Percentiles rank a stretch among this genome's conserved stretches.
Conservation (phyloP, 2,888 invertebrate genomes). For the Tholera decimalis region DNA sequence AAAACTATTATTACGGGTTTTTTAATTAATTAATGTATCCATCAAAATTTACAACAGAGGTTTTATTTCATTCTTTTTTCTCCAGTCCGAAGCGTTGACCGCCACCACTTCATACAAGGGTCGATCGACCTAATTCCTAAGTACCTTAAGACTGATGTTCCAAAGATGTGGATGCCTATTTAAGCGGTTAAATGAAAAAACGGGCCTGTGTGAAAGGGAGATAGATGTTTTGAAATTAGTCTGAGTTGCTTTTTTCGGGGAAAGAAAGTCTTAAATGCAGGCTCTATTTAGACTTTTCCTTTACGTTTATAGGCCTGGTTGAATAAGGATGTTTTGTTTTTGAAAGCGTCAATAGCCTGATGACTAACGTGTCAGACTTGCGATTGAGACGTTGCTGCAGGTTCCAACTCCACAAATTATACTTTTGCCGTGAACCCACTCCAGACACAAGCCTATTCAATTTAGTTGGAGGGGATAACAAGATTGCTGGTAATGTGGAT, state of each 20-base stretch:
- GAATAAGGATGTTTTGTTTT: too few relatives aligned
- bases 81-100: constrained; percentile 39
- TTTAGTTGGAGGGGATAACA: too few relatives aligned
- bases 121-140: constrained; percentile 60
- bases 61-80: constrained; percentile 16
- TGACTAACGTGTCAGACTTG: too few relatives aligned
- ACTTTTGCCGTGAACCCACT: too few relatives aligned
- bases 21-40: too few relatives aligned
- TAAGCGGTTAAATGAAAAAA: constrained; percentile 41
- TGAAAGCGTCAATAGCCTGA: too few relatives aligned
- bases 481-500: too few relatives aligned
- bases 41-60: not conserved
- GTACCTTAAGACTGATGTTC: constrained; percentile 43
- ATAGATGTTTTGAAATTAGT: constrained; percentile 18
- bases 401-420: too few relatives aligned
- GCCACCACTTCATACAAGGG: constrained; percentile 21
- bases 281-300: not conserved
- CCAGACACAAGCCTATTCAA: too few relatives aligned
- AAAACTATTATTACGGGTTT: too few relatives aligned
- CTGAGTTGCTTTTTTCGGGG: not conserved
- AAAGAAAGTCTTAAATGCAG: not conserved
- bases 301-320: not conserved
- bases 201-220: not conserved
- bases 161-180: constrained; percentile 24
- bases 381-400: too few relatives aligned